Evolutionary conservation across 2,113 vertebrate genomes (phyloP).

Genomic region (Heterotis niloticus): DNA sequence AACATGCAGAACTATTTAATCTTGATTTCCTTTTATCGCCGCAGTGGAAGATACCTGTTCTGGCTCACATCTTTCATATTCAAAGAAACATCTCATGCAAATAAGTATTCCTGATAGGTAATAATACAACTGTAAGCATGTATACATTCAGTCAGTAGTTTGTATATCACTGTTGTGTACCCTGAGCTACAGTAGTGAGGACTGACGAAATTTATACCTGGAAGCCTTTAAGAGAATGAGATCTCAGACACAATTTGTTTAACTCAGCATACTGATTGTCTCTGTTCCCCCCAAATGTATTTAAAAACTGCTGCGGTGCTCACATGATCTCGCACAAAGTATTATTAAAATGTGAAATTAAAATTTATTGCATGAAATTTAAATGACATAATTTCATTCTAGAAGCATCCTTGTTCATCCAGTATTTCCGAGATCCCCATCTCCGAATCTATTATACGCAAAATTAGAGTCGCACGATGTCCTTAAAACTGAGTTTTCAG

Average conservation of each 20-base stretch:
- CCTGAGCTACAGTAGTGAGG: no score
- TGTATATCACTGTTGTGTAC: no score
- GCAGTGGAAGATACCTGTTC: background rate
- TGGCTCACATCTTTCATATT: background rate
- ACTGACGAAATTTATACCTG: no score
- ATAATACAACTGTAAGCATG: slow-evolving; percentile 17
- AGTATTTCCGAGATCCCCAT: background rate
- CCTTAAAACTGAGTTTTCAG: background rate
- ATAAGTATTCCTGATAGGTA: slow-evolving; percentile 17
- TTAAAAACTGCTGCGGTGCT: no score
- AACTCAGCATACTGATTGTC: no score
- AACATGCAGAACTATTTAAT: background rate
- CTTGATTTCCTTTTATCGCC: background rate
- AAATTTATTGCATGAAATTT: background rate
- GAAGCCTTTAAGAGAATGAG: no score
- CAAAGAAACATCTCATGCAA: background rate
- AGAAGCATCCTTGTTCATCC: no score
- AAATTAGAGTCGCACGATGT: background rate
- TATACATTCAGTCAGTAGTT: no score
- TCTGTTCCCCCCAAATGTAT: no score
- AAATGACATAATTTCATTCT: background rate
- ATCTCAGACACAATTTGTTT: no score
- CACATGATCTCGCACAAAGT: no score
- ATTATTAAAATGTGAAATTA: background rate
- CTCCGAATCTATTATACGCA: background rate